phyloP scores from a whole-genome alignment of 2,113 vertebrate species.

The Otis tarda region DNA sequence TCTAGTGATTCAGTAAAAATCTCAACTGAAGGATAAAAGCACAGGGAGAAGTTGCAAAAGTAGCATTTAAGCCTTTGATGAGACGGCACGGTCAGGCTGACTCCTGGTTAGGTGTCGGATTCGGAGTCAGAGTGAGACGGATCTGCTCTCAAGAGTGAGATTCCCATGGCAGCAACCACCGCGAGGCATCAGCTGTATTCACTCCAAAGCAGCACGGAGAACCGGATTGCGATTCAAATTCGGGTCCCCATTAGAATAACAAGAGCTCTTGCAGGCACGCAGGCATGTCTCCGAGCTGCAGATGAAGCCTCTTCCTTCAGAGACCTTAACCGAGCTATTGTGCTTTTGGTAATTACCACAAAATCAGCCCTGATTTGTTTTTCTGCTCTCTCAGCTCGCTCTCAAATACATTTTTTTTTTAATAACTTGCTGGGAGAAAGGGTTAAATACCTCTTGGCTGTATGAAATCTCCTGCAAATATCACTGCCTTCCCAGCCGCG shows the following conservation, averaged over 20 bases:
- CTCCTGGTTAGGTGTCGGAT: neutral
- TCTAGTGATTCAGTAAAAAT: neutral
- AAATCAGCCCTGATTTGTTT: neutral
- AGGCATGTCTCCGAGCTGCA: neutral
- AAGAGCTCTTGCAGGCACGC: neutral
- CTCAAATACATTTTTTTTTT: neutral
- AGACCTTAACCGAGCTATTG: neutral
- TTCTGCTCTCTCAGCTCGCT: neutral
- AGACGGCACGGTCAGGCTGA: neutral
- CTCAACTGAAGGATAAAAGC: neutral
- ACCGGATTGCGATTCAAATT: neutral
- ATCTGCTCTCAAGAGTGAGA: neutral
- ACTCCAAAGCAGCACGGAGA: neutral
- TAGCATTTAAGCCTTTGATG: neutral
- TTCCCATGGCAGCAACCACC: neutral
- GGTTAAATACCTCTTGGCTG: neutral
- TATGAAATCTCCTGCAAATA: neutral
- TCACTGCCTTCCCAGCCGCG: neutral
- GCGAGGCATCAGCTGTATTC: rapidly evolving
- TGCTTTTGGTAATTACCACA: neutral
- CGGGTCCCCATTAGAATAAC: neutral
- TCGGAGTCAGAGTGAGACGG: rapidly evolving
- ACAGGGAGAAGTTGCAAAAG: neutral
- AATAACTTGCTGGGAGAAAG: neutral
- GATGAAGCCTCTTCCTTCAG: neutral